Evolutionary conservation across 2,888 invertebrate genomes (phyloP), one percentile per base, ranked within the genome.

Genomic region (Alentia gelatinosa): DNA sequence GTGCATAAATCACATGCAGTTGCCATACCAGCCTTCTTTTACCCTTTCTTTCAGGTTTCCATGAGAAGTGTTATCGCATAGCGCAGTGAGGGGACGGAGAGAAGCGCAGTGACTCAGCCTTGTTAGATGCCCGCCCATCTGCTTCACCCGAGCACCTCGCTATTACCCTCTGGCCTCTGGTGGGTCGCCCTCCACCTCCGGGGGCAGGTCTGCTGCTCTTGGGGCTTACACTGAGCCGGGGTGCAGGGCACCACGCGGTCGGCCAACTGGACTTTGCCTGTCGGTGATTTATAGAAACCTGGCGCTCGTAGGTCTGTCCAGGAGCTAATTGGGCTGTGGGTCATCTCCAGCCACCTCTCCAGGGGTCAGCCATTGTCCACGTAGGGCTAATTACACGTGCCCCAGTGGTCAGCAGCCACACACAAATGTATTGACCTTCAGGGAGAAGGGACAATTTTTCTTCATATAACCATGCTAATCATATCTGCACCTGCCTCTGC

Each of bases 311-410:
- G 79, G 23, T 79, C 39, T 23, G 37, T 39, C 79, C 23, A 35
- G 37, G 5, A 35, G 79, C 37, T 79, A 79, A 79, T 79, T 79
- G 39, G 79, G 4, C 79, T n/a, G 37, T 26, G 68, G 19, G 35
- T 63, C 39, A 1, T 7, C 79, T 79, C 79, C 79, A n/a, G 39
- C 39, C 79, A 79, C 79, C 86, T 30, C 83, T 39, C 30, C 74
- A 47, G 50, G 86, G 86, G 86, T 47, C 86, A 86, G 12, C 47
- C 86, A 86, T 86, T 86, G 86, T 86, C 86, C 86, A 86, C 50
- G 26, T n/a, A 30, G 19, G 47, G 42, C 47, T 47, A 86, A 86
- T 86, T 86, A 86, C 15, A 19, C 86, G 19, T 83, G 47, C n/a
- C n/a, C 47, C 26, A 7, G 9, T 30, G 42, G 86, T 50, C 86